Conservation (phyloP, 2,888 invertebrate genomes). For the Ophonus ardosiacus region DNA sequence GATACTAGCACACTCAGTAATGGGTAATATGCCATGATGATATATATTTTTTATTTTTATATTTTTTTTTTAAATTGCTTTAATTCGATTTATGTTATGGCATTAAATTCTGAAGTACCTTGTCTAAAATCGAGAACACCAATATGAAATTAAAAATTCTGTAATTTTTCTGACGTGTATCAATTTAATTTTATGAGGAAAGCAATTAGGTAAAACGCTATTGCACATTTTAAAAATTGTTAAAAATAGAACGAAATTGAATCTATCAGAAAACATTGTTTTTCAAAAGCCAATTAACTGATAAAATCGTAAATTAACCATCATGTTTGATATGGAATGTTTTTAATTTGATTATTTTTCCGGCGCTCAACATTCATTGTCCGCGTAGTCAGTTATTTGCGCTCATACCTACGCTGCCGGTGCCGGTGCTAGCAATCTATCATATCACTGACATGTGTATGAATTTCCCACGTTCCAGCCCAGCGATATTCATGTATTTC, state of each 20-base stretch:
- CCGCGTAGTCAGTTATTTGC: slow-evolving; percentile 67
- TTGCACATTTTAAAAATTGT: slow-evolving; percentile 28
- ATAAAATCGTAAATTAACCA: slow-evolving; percentile 57
- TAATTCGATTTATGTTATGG: not conserved
- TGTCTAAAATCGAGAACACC: not conserved
- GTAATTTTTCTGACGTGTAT: not conserved
- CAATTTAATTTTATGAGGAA: slow-evolving; percentile 25
- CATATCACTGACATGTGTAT: slow-evolving; percentile 74
- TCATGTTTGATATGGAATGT: slow-evolving; percentile 48
- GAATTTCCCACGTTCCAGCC: slow-evolving; percentile 73
- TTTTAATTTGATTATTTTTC: slow-evolving; percentile 51
- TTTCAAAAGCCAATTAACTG: slow-evolving; percentile 57
- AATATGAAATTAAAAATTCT: not conserved
- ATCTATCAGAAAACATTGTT: slow-evolving; percentile 40
- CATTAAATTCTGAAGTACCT: not conserved
- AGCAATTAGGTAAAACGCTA: slow-evolving; percentile 30
- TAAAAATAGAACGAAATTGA: slow-evolving; percentile 33
- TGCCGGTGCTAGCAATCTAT: slow-evolving; percentile 71
- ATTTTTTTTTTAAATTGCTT: no score
- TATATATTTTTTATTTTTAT: no score
- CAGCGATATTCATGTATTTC: slow-evolving; percentile 64
- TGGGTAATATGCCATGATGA: no score
- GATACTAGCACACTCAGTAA: no score
- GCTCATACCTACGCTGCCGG: slow-evolving; percentile 71
- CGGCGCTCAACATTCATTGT: slow-evolving; percentile 53